Evolutionary conservation across 2,113 vertebrate genomes (phyloP), one percentile per base, ranked within the genome.

Genomic region (Pica pica): DNA sequence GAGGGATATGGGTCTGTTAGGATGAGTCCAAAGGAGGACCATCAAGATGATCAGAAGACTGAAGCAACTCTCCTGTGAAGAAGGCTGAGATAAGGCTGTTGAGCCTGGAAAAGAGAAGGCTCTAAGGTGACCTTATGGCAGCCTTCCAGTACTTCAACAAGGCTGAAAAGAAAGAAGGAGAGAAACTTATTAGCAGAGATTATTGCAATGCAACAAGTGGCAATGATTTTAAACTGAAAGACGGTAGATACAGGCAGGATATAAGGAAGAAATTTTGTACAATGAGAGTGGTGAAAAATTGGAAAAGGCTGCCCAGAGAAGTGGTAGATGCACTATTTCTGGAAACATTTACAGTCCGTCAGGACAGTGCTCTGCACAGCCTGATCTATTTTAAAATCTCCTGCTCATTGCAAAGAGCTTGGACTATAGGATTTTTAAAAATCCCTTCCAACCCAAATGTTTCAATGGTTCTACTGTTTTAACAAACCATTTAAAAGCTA

Each of bases 61-160:
- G 20, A 11, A 35, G 2, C n/a, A 27, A 2, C 18, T 30, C 18
- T 46, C 1, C 8, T 47, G 0, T 53, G 49, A 80, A 13, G 37
- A 52, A 47, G 22, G 11, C 11, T 57, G 31, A 33, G 18, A 46
- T 12, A 59, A 16, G 19, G 2, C 14, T 75, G 16, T 64, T 69
- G 4, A 37, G 9, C 22, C 37, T 57, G 37, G 15, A 35, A 24
- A 74, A 50, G 55, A 35, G 15, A 24, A 47, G 2, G 9, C 13
- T 47, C 8, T 22, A 5, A 49, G 22, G 6, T 18, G 28, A 52
- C 6, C 24, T 60, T 49, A 8, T 3, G 6, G 16, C 9, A 20
- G 7, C 27, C 16, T 67, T 78, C 10, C 23, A 39, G 6, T 49
- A 49, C 7, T 23, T 67, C 16, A 61, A 37, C 2, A 3, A 41